These are phyloP conservation scores for Netelia melanura DNA, from an alignment of 2,888 invertebrate genomes.

Conservation along the genomic window DNA sequence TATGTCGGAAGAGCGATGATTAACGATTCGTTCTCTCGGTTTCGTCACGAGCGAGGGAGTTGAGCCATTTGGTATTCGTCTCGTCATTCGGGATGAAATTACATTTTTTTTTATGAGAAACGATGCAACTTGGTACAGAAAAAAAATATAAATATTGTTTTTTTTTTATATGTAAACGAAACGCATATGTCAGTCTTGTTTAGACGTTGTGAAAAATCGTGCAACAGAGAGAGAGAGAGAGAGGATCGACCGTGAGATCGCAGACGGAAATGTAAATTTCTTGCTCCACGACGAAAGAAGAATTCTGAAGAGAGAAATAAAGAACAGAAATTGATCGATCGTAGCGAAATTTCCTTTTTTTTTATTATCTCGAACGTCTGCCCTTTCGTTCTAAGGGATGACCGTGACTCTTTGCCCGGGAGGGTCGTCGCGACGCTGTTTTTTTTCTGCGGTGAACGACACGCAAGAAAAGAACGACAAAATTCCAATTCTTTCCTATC, in stretches of 20 bases:
- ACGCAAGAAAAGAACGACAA: background rate
- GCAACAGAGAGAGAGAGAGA: background rate
- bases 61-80: too few relatives aligned
- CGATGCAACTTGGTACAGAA: background rate
- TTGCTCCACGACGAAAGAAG: background rate
- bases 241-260: background rate
- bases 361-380: background rate
- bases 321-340: conserved; percentile 21
- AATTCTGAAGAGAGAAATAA: background rate
- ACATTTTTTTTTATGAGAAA: background rate
- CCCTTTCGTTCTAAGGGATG: background rate
- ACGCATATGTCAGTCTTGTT: conserved; percentile 8
- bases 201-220: background rate
- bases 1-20: too few relatives aligned
- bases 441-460: background rate
- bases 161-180: background rate
- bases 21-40: too few relatives aligned
- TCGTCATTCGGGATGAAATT: background rate
- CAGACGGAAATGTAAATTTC: conserved; percentile 9
- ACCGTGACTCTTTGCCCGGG: background rate
- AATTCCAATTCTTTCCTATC: background rate
- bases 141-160: background rate
- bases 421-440: background rate
- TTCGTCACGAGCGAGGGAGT: too few relatives aligned
- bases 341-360: background rate